These are phyloP conservation scores for Blomia tropicalis DNA, from an alignment of 2,888 invertebrate species.

Conservation along the genomic window DNA sequence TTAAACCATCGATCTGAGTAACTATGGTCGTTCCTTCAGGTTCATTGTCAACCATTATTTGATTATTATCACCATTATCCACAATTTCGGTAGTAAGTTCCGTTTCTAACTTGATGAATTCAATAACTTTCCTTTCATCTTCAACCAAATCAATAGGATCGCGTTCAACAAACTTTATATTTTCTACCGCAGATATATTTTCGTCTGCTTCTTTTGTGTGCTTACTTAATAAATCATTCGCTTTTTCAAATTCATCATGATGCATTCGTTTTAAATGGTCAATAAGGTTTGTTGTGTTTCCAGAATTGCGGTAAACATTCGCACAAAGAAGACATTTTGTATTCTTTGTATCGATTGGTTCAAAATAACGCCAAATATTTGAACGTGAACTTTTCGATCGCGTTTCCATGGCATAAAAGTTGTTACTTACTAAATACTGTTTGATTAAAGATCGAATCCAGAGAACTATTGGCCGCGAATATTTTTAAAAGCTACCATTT, in stretches of 20 bases:
- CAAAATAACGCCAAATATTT: conserved; percentile 11
- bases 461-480: too few species aligned
- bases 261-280: conserved; percentile 26
- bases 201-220: too few species aligned
- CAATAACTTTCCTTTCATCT: neutral
- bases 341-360: neutral
- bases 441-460: too few species aligned
- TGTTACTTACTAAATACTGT: too few species aligned
- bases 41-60: neutral
- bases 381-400: conserved; percentile 15
- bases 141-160: too few species aligned
- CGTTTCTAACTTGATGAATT: neutral
- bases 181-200: too few species aligned
- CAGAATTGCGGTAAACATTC: conserved; percentile 20
- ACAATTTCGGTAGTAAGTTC: neutral
- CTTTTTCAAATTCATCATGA: too few species aligned
- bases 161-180: neutral
- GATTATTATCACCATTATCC: neutral
- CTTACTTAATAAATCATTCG: too few species aligned
- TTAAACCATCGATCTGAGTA: neutral
- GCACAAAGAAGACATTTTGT: conserved; percentile 4
- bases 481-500: too few species aligned
- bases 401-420: too few species aligned
- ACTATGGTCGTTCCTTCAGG: neutral
- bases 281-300: conserved; percentile 28